phyloP scores from a whole-genome alignment of 2,113 vertebrate genomes.

The Arenaria interpres region DNA sequence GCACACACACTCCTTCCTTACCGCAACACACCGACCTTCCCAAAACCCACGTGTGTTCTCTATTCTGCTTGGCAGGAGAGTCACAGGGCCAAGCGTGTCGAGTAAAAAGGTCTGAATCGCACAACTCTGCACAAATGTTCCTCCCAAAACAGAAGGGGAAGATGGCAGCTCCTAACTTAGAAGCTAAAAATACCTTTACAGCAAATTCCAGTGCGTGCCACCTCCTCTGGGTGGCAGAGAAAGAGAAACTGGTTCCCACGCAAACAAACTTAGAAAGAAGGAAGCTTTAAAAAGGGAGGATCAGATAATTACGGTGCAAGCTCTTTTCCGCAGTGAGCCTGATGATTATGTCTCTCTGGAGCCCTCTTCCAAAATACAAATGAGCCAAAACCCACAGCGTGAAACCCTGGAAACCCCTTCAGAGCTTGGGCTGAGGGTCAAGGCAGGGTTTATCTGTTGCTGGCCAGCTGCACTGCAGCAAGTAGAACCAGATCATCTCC shows the following conservation, averaged over 20 bases:
- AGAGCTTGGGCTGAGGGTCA: neutral
- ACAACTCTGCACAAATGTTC: neutral
- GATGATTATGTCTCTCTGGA: neutral
- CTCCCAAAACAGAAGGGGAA: neutral
- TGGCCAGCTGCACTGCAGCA: neutral
- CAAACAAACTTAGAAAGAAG: neutral
- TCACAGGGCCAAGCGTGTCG: fast-evolving
- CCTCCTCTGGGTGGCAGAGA: neutral
- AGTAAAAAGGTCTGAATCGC: neutral
- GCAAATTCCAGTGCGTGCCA: neutral
- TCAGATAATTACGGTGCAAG: neutral
- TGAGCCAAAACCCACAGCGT: neutral
- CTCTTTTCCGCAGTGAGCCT: neutral
- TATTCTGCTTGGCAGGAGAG: neutral
- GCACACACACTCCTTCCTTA: neutral
- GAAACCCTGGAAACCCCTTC: neutral
- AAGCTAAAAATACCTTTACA: neutral
- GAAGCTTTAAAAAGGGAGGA: neutral
- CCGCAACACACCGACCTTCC: neutral
- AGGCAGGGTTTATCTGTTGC: neutral
- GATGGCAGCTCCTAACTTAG: neutral
- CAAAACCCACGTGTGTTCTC: neutral
- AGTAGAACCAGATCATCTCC: neutral
- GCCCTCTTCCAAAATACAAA: neutral
- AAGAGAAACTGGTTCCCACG: neutral